phyloP scores from a whole-genome alignment of 2,113 vertebrate species.

The Thalassoma bifasciatum region DNA sequence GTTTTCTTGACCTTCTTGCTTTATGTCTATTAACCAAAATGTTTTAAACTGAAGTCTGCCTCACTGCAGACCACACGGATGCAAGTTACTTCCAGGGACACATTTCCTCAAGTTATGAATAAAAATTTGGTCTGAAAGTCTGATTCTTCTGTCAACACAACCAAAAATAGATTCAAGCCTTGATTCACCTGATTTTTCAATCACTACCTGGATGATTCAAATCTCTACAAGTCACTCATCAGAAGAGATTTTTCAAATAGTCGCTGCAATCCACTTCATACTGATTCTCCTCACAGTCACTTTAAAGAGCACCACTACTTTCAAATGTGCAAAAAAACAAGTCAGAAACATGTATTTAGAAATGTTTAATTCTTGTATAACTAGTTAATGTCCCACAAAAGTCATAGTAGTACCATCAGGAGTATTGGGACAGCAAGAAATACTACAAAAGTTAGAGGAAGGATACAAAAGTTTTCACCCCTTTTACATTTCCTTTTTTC shows the following conservation, averaged over 20 bases:
- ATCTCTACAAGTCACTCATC: too few relatives aligned
- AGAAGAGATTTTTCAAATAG: too few relatives aligned
- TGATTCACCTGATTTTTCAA: background rate
- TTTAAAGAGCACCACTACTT: too few relatives aligned
- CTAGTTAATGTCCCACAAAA: conserved; percentile 56
- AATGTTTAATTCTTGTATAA: conserved; percentile 65
- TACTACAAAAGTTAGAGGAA: conserved; percentile 80
- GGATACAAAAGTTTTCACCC: conserved; percentile 72
- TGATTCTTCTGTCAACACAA: conserved; percentile 40
- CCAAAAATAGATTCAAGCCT: background rate
- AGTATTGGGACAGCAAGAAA: conserved; percentile 59
- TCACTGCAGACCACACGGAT: conserved; percentile 27
- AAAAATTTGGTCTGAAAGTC: conserved; percentile 46
- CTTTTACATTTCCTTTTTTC: conserved; percentile 50
- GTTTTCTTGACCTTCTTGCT: background rate
- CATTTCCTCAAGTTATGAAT: conserved; percentile 53
- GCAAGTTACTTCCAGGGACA: conserved; percentile 20
- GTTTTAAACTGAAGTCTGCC: conserved; percentile 30
- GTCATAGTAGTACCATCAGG: conserved; percentile 64
- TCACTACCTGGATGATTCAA: too few relatives aligned
- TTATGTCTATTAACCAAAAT: conserved; percentile 37
- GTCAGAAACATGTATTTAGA: conserved; percentile 33
- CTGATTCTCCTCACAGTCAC: too few relatives aligned
- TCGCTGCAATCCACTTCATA: too few relatives aligned
- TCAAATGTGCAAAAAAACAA: background rate